These are phyloP conservation scores for Mus minutoides DNA, from an alignment of 2,797 vertebrate genomes.

Conservation along the genomic window DNA sequence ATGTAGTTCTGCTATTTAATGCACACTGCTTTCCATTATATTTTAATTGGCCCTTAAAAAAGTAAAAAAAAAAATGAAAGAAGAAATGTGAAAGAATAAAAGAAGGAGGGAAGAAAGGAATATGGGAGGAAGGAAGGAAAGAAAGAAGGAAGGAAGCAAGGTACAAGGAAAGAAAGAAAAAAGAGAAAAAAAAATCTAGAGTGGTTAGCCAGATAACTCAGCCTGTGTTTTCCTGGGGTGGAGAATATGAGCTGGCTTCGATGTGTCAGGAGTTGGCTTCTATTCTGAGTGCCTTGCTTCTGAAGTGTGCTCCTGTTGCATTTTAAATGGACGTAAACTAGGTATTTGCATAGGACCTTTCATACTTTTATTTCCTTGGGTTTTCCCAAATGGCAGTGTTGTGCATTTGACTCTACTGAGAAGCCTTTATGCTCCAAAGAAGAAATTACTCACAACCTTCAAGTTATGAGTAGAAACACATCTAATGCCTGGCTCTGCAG, in stretches of 20 bases:
- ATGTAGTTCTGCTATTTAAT: slow-evolving; percentile 72
- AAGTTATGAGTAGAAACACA: slow-evolving; percentile 60
- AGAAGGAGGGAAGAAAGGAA: fast-evolving
- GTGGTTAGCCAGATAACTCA: slow-evolving; percentile 60
- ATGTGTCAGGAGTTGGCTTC: slow-evolving; percentile 83
- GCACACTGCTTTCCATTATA: slow-evolving; percentile 81
- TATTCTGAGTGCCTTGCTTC: slow-evolving; percentile 79
- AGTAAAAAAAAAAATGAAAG: fast-evolving
- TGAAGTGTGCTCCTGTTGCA: slow-evolving; percentile 82
- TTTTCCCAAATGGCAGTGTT: slow-evolving; percentile 84
- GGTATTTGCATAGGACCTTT: slow-evolving; percentile 76
- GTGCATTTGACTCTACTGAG: slow-evolving; percentile 50
- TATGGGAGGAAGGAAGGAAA: fast-evolving
- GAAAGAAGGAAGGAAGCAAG: fast-evolving
- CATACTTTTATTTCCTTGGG: slow-evolving; percentile 83
- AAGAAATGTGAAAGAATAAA: fast-evolving
- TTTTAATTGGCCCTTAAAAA: slow-evolving; percentile 70
- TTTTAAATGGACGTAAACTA: slow-evolving; percentile 79
- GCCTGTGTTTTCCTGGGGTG: slow-evolving; percentile 46
- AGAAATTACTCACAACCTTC: slow-evolving; percentile 71
- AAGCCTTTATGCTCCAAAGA: slow-evolving; percentile 63
- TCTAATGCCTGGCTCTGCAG: slow-evolving; percentile 18
- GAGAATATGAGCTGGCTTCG: slow-evolving; percentile 82
- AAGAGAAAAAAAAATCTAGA: fast-evolving
- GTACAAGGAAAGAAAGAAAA: fast-evolving